These are phyloP conservation scores for Serranus cabrilla DNA, from an alignment of 2,797 vertebrate species.

Conservation along the genomic window DNA sequence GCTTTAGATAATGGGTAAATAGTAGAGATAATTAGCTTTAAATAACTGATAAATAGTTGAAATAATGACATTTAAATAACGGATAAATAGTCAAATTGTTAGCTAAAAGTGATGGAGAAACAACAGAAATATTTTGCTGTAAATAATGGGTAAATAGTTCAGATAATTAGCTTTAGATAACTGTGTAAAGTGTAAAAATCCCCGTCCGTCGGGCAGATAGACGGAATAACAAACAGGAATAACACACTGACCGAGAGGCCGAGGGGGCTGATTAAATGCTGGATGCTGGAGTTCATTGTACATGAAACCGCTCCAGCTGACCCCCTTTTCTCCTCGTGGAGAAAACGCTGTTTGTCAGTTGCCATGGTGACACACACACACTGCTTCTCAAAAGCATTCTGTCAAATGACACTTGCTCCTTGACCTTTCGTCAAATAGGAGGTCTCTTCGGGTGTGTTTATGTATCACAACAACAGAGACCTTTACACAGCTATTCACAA, in stretches of 20 bases:
- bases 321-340: neutral
- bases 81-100: no score
- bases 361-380: slow-evolving; percentile 62
- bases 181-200: no score
- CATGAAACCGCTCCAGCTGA: slow-evolving; percentile 23
- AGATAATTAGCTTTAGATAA: no score
- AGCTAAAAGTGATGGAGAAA: no score
- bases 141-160: no score
- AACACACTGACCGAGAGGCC: neutral
- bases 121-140: no score
- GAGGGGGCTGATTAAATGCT: slow-evolving; percentile 19
- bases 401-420: slow-evolving; percentile 74
- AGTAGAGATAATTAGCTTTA: no score
- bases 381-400: slow-evolving; percentile 54
- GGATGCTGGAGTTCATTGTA: slow-evolving; percentile 24
- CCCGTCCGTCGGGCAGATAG: slow-evolving; percentile 9
- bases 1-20: no score
- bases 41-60: no score
- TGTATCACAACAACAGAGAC: slow-evolving; percentile 68
- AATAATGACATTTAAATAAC: no score
- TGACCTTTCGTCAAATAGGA: slow-evolving; percentile 65
- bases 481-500: slow-evolving; percentile 55
- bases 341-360: slow-evolving; percentile 68
- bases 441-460: slow-evolving; percentile 57
- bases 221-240: slow-evolving; percentile 51